Base-by-base conservation (phyloP, 2,888 invertebrate genomes). In the Spicauda simplicius region DNA sequence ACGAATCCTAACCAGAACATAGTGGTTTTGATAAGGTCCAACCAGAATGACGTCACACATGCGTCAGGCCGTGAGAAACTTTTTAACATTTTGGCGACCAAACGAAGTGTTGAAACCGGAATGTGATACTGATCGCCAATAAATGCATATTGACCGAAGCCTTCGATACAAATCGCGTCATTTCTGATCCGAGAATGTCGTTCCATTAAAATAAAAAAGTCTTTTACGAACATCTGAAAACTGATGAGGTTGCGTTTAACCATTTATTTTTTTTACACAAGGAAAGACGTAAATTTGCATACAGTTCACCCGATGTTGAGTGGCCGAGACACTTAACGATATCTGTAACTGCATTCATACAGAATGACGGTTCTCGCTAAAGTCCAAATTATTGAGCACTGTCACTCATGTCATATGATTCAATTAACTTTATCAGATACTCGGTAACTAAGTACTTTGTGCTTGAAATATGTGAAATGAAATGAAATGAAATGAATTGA, bases 11-110 rank as follows among this genome's bases (percentile, higher is more conserved):
- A 62, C 54, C 62, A 41, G 7, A 16, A 53, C 20, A 25, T 25
- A 41, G 41, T 33, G n/a, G 53, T 54, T n/a, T 16, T 62, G 62
- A 62, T 62, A 62, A 54, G 54, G 41, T n/a, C 7, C 16, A 10
- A 30, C 11, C 18, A n/a, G 41, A 19, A 12, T 20, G 19, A n/a
- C 14, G n/a, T 10, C 55, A 10, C 0, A 1, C 33, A 12, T 56
- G 56, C 37, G 48, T 53, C 56, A 33, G 33, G 16, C 18, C 62
- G 56, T 64, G 63, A 56, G 63, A 64, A 50, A 55, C 63, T 63
- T 63, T 63, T 48, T 55, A 63, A 37, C 63, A 54, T 54, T 54
- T 54, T 14, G 18, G 56, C 48, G 48, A 48, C 45, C 14, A 5
- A 12, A 14, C 48, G 48, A 48, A 48, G 48, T 48, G 48, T 48